Percentiles rank a stretch among this genome's conserved stretches.
These are phyloP conservation scores for Salvelinus sp. DNA, from an alignment of 2,113 vertebrate species.

Conservation along the genomic window DNA sequence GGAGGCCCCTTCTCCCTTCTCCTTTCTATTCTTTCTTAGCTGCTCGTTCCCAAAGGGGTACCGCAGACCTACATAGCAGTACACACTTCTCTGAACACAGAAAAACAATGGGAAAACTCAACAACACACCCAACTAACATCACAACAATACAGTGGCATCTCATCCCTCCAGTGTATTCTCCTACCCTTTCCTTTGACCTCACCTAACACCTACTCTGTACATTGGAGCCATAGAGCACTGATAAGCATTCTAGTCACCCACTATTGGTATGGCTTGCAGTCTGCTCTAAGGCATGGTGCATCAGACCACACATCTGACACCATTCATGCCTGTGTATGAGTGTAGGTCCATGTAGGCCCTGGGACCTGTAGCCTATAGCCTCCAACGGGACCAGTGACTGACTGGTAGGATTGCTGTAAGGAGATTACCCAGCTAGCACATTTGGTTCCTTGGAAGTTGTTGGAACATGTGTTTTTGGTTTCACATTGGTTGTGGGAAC, in stretches of 20 bases:
- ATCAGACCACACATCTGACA: neutral
- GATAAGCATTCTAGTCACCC: neutral
- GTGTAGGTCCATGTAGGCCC: neutral
- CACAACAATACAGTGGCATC: neutral
- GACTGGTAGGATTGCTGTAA: neutral
- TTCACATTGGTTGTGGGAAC: too few relatives aligned
- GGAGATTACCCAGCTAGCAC: neutral
- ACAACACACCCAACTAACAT: slow-evolving; percentile 25
- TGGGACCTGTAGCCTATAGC: neutral
- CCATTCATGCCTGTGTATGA: neutral
- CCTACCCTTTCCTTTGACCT: neutral
- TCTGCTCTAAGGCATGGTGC: neutral
- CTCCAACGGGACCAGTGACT: neutral
- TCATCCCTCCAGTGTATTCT: neutral
- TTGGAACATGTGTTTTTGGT: too few relatives aligned
- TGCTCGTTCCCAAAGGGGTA: slow-evolving; percentile 16
- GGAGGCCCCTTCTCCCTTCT: neutral
- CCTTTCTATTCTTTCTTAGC: neutral
- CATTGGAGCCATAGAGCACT: neutral
- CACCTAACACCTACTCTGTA: neutral
- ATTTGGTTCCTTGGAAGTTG: too few relatives aligned
- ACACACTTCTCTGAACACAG: neutral
- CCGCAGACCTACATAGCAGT: slow-evolving; percentile 25
- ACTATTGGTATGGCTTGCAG: neutral
- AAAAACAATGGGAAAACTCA: neutral